Percentiles rank a stretch among this genome's conserved stretches.
Conservation (phyloP, 2,113 vertebrate genomes). For the Aramus guarauna region DNA sequence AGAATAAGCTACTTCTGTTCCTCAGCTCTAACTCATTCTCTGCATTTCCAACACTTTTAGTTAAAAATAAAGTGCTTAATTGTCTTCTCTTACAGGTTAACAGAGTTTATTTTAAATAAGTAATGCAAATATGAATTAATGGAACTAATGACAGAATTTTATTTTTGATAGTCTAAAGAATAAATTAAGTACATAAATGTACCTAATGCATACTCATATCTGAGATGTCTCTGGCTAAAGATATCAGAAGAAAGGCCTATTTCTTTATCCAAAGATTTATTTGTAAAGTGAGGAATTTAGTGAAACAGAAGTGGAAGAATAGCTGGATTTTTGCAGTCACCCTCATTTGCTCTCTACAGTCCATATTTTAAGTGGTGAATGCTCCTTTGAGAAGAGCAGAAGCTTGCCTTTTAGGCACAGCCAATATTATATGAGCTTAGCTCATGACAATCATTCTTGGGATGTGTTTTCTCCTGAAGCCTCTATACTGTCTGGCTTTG, state of each 20-base stretch:
- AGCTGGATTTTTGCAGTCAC: background rate
- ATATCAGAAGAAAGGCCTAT: background rate
- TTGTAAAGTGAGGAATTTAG: background rate
- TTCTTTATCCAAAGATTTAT: background rate
- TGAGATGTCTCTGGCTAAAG: background rate
- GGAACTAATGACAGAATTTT: background rate
- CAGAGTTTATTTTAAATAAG: background rate
- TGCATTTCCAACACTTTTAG: background rate
- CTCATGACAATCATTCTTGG: background rate
- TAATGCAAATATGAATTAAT: background rate
- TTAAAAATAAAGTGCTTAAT: background rate
- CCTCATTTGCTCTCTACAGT: background rate
- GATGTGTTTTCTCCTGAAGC: background rate
- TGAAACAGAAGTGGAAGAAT: background rate
- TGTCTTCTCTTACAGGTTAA: background rate
- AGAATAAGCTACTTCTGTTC: background rate
- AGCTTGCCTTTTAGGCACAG: background rate
- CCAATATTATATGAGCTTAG: background rate
- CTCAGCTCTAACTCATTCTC: background rate
- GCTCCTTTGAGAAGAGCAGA: background rate
- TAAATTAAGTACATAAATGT: background rate
- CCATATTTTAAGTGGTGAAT: background rate
- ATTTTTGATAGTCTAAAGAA: background rate
- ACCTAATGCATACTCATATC: background rate
- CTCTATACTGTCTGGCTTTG: background rate